Conservation (phyloP, 92 coral and sea anemone genomes). For the Meandrina meandrites region DNA sequence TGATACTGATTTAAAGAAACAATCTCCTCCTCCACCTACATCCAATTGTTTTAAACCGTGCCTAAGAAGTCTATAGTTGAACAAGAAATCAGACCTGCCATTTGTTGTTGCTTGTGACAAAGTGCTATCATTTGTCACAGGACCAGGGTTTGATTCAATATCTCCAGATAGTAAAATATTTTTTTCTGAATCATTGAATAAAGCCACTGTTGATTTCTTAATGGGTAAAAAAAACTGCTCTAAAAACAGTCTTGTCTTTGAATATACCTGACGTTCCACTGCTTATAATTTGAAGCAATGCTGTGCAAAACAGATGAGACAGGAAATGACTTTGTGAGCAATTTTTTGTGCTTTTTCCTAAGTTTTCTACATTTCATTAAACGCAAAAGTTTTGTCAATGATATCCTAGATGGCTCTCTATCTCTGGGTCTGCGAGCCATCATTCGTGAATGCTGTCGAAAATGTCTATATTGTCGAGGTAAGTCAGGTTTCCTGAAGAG, state of each 20-base stretch:
- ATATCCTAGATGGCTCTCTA: constrained; percentile 47
- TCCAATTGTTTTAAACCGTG: too few relatives aligned
- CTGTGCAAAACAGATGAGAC: constrained; percentile 42
- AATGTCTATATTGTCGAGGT: constrained; percentile 30
- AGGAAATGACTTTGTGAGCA: constrained; percentile 41
- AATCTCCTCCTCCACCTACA: too few relatives aligned
- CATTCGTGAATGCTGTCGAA: constrained; percentile 23
- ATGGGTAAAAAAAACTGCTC: constrained; percentile 27
- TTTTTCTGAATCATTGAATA: background rate
- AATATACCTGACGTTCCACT: constrained; percentile 41
- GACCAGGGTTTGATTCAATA: too few relatives aligned
- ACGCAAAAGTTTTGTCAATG: constrained; percentile 28
- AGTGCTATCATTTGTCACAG: too few relatives aligned
- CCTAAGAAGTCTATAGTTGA: too few relatives aligned
- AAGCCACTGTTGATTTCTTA: background rate
- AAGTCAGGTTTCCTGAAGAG: constrained; percentile 15
- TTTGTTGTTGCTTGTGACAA: too few relatives aligned
- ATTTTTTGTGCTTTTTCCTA: constrained; percentile 31
- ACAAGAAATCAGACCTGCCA: too few relatives aligned
- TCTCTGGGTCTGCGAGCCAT: constrained; percentile 36
- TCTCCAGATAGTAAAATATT: constrained; percentile 10
- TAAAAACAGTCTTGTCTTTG: constrained; percentile 37
- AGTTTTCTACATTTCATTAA: constrained; percentile 50
- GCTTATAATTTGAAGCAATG: constrained; percentile 48
- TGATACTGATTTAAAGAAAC: too few relatives aligned